A percentile compares a stretch with the other conserved stretches of the same genome.
phyloP scores from a whole-genome alignment of 2,888 invertebrate genomes.

The Augiades crinisus region DNA sequence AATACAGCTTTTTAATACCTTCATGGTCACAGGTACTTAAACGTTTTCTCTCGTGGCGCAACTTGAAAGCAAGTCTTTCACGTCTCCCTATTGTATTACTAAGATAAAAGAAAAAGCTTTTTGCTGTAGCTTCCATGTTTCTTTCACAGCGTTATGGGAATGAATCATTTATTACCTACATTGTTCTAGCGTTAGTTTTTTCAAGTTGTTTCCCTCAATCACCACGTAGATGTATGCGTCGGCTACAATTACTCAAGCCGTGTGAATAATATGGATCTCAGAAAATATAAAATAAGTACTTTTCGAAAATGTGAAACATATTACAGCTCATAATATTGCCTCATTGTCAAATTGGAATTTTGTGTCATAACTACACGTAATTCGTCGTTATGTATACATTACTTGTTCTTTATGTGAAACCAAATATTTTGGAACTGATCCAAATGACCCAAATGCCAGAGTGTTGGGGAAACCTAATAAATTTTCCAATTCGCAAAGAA shows the following conservation, averaged over 20 bases:
- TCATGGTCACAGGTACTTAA: slow-evolving; percentile 22
- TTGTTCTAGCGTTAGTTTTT: slow-evolving; percentile 15
- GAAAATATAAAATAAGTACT: too few species aligned
- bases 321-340: too few species aligned
- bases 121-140: slow-evolving; percentile 24
- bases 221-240: not conserved
- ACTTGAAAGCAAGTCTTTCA: slow-evolving; percentile 44
- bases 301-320: too few species aligned
- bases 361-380: not conserved
- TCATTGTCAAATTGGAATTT: not conserved
- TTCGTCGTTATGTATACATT: slow-evolving; percentile 44
- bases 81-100: slow-evolving; percentile 49
- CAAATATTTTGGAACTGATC: slow-evolving; percentile 64
- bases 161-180: slow-evolving; percentile 16
- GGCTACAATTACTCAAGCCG: not conserved
- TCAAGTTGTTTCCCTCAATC: not conserved
- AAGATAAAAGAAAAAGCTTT: slow-evolving; percentile 37
- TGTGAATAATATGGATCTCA: too few species aligned
- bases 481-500: slow-evolving; percentile 53
- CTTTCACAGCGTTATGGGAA: slow-evolving; percentile 31
- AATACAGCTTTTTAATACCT: slow-evolving; percentile 13
- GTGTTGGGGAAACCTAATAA: slow-evolving; percentile 49
- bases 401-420: slow-evolving; percentile 45
- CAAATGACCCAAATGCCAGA: slow-evolving; percentile 70
- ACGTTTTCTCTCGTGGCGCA: slow-evolving; percentile 16